phyloP scores from a whole-genome alignment of 2,888 invertebrate species.

The Odontomyia ornata region DNA sequence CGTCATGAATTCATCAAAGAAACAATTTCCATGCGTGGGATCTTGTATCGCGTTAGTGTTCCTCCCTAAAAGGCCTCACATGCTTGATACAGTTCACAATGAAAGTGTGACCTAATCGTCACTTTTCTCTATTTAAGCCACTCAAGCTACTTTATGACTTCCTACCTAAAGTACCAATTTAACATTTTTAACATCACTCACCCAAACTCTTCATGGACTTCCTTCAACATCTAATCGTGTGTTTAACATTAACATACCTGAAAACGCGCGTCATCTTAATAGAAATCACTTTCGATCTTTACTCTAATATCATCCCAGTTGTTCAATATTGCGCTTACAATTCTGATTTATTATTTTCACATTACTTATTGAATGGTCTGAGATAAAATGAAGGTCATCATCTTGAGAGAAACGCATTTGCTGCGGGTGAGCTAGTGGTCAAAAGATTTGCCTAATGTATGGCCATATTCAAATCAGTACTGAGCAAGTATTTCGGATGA shows the following conservation, averaged over 20 bases:
- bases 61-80: too few relatives aligned
- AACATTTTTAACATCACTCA: too few relatives aligned
- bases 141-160: too few relatives aligned
- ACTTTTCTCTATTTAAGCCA: too few relatives aligned
- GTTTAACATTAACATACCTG: background rate
- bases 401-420: background rate
- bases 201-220: too few relatives aligned
- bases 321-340: background rate
- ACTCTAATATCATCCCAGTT: slow-evolving; percentile 5
- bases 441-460: background rate
- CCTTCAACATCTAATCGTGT: too few relatives aligned
- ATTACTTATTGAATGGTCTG: background rate
- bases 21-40: too few relatives aligned
- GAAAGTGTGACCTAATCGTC: too few relatives aligned
- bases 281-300: slow-evolving; percentile 17
- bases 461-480: background rate
- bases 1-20: too few relatives aligned
- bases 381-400: slow-evolving; percentile 19
- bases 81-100: too few relatives aligned
- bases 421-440: background rate
- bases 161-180: too few relatives aligned
- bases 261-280: slow-evolving; percentile 3
- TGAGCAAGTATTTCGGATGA: background rate
- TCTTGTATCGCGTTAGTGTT: too few relatives aligned
- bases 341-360: background rate